These are phyloP conservation scores for Drosophila dives DNA, from an alignment of 2,888 invertebrate species.

Conservation along the genomic window DNA sequence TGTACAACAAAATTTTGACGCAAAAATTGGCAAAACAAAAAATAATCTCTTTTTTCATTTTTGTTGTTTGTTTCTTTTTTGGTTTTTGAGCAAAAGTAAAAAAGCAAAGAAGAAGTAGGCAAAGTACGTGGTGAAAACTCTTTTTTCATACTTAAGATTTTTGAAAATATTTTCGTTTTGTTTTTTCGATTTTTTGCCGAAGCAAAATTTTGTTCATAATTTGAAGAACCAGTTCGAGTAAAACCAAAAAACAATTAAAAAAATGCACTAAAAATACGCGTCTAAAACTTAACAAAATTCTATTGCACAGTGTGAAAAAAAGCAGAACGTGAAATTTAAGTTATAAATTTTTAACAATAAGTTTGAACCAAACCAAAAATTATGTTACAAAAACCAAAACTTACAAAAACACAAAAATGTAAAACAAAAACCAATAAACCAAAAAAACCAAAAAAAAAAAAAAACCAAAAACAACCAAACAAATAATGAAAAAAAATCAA, in stretches of 20 bases:
- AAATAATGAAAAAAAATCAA: slow-evolving; percentile 40
- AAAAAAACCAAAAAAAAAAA: slow-evolving; percentile 22
- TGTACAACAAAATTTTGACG: slow-evolving; percentile 49
- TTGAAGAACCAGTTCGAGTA: slow-evolving; percentile 32
- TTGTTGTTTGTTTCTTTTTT: slow-evolving; percentile 57
- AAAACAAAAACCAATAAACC: slow-evolving; percentile 50
- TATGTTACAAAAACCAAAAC: slow-evolving; percentile 49
- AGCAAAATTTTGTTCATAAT: slow-evolving; percentile 52
- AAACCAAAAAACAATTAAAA: slow-evolving; percentile 19
- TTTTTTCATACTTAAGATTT: slow-evolving; percentile 19
- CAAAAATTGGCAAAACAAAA: slow-evolving; percentile 65
- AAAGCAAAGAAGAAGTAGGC: slow-evolving; percentile 64
- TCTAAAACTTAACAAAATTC: slow-evolving; percentile 29
- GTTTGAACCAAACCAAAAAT: slow-evolving; percentile 58
- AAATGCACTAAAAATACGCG: slow-evolving; percentile 21
- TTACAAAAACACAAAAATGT: slow-evolving; percentile 32
- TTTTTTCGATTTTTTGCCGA: slow-evolving; percentile 53
- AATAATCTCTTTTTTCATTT: slow-evolving; percentile 35
- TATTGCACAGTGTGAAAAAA: slow-evolving; percentile 34
- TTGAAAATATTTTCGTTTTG: slow-evolving; percentile 47
- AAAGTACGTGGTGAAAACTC: slow-evolving; percentile 36
- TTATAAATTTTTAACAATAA: slow-evolving; percentile 62
- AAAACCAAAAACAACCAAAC: slow-evolving; percentile 43
- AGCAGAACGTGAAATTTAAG: slow-evolving; percentile 58
- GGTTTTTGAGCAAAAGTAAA: slow-evolving; percentile 49